Evolutionary conservation across 2,113 vertebrate species (phyloP).

Genomic region (Myiozetetes cayanensis): DNA sequence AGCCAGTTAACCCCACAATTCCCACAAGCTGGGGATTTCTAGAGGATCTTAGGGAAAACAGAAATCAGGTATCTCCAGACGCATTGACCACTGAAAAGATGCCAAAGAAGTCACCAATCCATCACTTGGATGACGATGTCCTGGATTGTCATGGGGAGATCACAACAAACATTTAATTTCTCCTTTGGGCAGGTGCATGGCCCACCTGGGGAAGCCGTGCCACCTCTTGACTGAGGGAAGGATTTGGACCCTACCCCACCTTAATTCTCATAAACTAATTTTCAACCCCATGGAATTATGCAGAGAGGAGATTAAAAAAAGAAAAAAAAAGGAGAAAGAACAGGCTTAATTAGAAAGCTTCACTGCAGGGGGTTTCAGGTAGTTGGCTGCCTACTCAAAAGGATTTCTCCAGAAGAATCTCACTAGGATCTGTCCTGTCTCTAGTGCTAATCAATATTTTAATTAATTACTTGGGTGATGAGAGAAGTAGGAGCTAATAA

Average conservation of each 20-base stretch:
- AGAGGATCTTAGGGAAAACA: neutral
- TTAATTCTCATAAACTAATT: neutral
- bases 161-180: neutral
- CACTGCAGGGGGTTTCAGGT: neutral
- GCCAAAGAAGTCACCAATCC: neutral
- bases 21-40: neutral
- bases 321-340: neutral
- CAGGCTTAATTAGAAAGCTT: neutral
- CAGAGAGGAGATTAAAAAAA: neutral
- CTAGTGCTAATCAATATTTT: slow-evolving; percentile 22
- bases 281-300: neutral
- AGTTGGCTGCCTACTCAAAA: neutral
- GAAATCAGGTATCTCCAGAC: neutral
- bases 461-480: neutral
- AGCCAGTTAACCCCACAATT: neutral
- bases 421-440: neutral
- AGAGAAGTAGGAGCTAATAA: neutral
- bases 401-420: neutral
- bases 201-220: neutral
- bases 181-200: neutral
- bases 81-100: neutral
- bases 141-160: neutral
- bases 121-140: no score
- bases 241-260: neutral
- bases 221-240: neutral